Percentiles rank a stretch among this genome's conserved stretches.
These are phyloP conservation scores for Morpho achilles DNA, from an alignment of 2,888 invertebrate genomes.

Conservation along the genomic window DNA sequence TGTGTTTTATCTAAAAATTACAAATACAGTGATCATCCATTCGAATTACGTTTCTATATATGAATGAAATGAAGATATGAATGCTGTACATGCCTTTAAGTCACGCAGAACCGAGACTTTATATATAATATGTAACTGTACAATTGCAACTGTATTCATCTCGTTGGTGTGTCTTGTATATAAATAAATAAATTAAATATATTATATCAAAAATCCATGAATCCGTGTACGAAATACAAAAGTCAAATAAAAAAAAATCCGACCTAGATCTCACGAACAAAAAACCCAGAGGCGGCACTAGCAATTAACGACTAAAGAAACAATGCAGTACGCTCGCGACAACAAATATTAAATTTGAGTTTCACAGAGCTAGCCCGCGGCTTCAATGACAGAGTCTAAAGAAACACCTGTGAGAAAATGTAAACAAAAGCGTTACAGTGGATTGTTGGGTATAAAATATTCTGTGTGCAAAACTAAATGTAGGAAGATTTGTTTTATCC, in stretches of 20 bases:
- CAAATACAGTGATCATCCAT: slow-evolving; percentile 27
- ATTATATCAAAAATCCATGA: no score
- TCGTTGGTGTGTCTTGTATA: no score
- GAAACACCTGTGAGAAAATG: slow-evolving; percentile 72
- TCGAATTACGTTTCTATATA: no score
- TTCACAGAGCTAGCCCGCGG: slow-evolving; percentile 71
- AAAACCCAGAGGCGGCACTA: slow-evolving; percentile 33
- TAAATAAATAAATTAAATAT: no score
- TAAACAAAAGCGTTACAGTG: slow-evolving; percentile 54
- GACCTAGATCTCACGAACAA: slow-evolving; percentile 74
- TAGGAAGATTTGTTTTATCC: slow-evolving; percentile 10
- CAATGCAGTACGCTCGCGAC: slow-evolving; percentile 64
- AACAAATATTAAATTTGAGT: slow-evolving; percentile 63
- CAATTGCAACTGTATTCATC: no score
- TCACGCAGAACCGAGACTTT: no score
- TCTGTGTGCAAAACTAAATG: slow-evolving; percentile 25
- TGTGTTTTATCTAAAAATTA: slow-evolving; percentile 44
- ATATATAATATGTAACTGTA: no score
- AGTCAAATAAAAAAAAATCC: slow-evolving; percentile 24
- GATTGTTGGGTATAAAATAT: slow-evolving; percentile 31
- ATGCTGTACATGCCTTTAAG: no score
- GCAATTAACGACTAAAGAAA: slow-evolving; percentile 48
- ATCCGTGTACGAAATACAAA: background rate
- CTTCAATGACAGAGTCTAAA: slow-evolving; percentile 60
- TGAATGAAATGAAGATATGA: no score